These are phyloP conservation scores for Dicrurus megarhynchus DNA, from an alignment of 2,113 vertebrate genomes.

Conservation along the genomic window DNA sequence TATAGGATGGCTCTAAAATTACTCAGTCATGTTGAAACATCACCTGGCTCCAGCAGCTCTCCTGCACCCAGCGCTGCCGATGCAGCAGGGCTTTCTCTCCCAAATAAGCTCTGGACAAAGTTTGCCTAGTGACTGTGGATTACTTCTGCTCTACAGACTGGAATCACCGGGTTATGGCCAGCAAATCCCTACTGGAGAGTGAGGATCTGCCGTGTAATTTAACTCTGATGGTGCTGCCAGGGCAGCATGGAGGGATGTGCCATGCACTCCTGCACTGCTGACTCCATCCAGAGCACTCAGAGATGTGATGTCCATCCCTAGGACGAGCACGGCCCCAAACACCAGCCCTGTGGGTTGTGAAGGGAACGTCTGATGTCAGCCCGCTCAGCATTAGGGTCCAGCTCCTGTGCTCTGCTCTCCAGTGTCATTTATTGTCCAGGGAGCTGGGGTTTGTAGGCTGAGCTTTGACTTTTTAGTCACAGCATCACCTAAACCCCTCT, in stretches of 20 bases:
- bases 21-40: neutral
- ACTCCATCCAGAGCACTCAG: neutral
- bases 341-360: neutral
- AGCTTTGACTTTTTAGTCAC: neutral
- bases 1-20: slow-evolving; percentile 60
- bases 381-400: accelerated
- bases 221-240: neutral
- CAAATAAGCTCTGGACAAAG: neutral
- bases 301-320: neutral
- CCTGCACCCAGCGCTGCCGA: neutral
- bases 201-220: neutral
- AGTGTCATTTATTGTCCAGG: neutral
- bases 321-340: neutral
- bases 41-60: neutral
- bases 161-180: neutral
- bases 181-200: neutral
- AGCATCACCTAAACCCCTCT: neutral
- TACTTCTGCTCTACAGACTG: neutral
- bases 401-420: neutral
- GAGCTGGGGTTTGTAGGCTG: neutral
- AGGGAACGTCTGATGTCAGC: neutral
- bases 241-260: neutral
- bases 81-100: neutral
- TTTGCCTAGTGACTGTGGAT: neutral
- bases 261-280: neutral